A percentile compares a stretch with the other conserved stretches of the same genome.
Evolutionary conservation across 2,888 invertebrate species (phyloP).

Genomic region (Andrena dorsata): DNA sequence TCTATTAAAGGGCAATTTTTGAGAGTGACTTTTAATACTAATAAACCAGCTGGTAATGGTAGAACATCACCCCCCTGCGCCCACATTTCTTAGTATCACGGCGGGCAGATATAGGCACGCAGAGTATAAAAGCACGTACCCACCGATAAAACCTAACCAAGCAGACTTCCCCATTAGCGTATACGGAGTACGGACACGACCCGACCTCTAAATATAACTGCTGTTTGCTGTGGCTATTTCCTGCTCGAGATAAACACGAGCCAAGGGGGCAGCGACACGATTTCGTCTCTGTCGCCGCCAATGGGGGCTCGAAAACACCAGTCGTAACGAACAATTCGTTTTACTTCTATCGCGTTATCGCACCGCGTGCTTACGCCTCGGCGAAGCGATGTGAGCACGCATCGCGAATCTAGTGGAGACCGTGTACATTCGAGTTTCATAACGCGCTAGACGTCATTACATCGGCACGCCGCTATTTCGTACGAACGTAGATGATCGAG

Average conservation of each 20-base stretch:
- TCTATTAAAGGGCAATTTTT: neutral
- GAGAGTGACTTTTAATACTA: neutral
- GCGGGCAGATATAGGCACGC: conserved; percentile 13
- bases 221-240: conserved; percentile 71
- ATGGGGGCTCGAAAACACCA: conserved; percentile 3
- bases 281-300: conserved; percentile 1
- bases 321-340: neutral
- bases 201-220: conserved; percentile 74
- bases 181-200: conserved; percentile 34
- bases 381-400: conserved; percentile 9
- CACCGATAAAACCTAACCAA: conserved; percentile 28
- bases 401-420: conserved; percentile 13
- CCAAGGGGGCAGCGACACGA: conserved; percentile 54
- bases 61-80: too few relatives aligned
- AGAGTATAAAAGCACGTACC: conserved; percentile 19
- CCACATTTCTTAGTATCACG: neutral
- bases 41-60: neutral
- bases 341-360: neutral
- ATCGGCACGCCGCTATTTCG: conserved; percentile 28
- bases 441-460: conserved; percentile 34
- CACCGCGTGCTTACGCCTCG: neutral
- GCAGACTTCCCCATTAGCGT: conserved; percentile 38
- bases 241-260: conserved; percentile 68
- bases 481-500: conserved; percentile 4
- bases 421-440: conserved; percentile 25